These are phyloP conservation scores for Caenorhabditis inopinata DNA, from an alignment of 1,140 invertebrate genomes.

Conservation along the genomic window DNA sequence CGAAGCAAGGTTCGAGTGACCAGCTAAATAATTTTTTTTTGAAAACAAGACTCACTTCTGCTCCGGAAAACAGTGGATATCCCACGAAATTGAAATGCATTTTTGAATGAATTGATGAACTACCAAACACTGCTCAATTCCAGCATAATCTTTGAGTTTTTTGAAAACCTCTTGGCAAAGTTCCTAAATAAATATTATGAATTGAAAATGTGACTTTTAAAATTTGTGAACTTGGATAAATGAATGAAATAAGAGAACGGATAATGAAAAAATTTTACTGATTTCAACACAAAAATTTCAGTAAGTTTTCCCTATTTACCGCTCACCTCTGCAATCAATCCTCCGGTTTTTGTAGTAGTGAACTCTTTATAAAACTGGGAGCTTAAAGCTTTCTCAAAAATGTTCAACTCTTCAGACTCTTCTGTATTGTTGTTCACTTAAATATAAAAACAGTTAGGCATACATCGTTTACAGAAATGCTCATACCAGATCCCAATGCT, in stretches of 20 bases:
- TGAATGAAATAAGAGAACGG: too few species aligned
- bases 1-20: too few species aligned
- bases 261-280: too few species aligned
- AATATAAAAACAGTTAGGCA: neutral
- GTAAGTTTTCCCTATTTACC: too few species aligned
- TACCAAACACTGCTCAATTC: neutral
- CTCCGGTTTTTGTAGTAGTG: neutral
- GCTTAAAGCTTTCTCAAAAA: neutral
- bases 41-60: neutral
- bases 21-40: too few species aligned
- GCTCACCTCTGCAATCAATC: neutral
- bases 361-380: neutral
- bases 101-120: conserved; percentile 6
- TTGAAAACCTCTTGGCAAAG: neutral
- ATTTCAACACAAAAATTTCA: too few species aligned
- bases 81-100: neutral
- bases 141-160: neutral
- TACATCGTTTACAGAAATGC: too few species aligned
- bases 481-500: conserved; percentile 20
- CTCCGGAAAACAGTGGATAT: neutral
- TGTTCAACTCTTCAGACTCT: neutral
- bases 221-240: too few species aligned
- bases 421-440: neutral
- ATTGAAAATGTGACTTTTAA: too few species aligned
- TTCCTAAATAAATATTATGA: neutral